Evolutionary conservation across 2,888 invertebrate genomes (phyloP), one percentile per base, ranked within the genome.

Genomic region (Gisinianus flammeolus): DNA sequence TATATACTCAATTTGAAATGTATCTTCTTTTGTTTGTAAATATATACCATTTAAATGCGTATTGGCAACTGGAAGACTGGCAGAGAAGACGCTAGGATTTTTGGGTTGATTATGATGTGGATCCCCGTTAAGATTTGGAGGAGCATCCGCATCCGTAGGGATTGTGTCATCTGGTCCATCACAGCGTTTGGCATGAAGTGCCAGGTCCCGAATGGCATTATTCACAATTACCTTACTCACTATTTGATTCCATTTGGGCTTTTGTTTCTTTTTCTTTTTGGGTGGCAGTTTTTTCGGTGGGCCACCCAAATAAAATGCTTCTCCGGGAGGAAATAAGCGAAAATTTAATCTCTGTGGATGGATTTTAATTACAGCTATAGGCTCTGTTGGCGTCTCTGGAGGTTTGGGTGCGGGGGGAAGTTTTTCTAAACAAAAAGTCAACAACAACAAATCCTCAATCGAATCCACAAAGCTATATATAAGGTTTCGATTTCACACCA

Each of bases 321-420:
- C 24, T 5, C 70, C 70, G 5, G 70, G 44, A 22, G 70, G 52
- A 24, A 33, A 70, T n/a, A 70, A 16, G 12, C 70, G 70, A 35
- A 70, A 70, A 12, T 31, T 35, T 3, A 4, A 3, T 22, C 70
- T 31, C n/a, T 33, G 35, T 12, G 70, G 70, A 30, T 70, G 70
- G 22, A 70, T 70, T 70, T 70, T 70, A 16, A 70, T 44, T 22
- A 22, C 28, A 6, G 12, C 28, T 26, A 31, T n/a, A 8, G 26
- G n/a, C 35, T 33, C 35, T 22, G 70, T 33, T n/a, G 6, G 19
- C n/a, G 44, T 1, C 12, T 33, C n/a, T n/a, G 70, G 70, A 2
- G 70, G 70, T 26, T 26, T 26, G 6, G 28, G 30, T 44, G n/a
- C n/a, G n/a, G n/a, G n/a, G n/a, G n/a, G n/a, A n/a, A 31, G 28